A percentile compares a stretch with the other conserved stretches of the same genome.
These are phyloP conservation scores for Denticeps clupeoides DNA, from an alignment of 2,797 vertebrate genomes.

Conservation along the genomic window DNA sequence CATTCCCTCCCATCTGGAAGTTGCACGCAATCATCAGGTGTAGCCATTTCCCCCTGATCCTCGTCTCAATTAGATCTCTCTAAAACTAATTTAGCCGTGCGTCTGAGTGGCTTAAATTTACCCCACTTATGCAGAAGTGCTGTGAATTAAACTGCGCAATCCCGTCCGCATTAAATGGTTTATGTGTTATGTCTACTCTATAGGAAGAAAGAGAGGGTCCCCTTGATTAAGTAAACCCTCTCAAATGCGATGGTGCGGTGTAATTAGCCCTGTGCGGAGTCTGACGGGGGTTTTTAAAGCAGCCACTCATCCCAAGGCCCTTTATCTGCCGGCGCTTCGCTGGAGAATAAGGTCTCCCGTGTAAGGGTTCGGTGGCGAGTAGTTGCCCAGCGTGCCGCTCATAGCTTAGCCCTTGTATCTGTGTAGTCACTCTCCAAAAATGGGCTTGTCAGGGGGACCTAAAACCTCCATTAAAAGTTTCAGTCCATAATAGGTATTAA, in stretches of 20 bases:
- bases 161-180: conserved; percentile 67
- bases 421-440: conserved; percentile 63
- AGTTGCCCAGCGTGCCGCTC: conserved; percentile 55
- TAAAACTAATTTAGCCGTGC: conserved; percentile 54
- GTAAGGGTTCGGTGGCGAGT: conserved; percentile 59
- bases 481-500: conserved; percentile 75
- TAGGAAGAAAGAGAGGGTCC: conserved; percentile 55
- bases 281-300: conserved; percentile 64
- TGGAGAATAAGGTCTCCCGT: conserved; percentile 66
- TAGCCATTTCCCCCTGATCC: conserved; percentile 54
- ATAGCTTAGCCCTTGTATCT: conserved; percentile 68
- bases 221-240: conserved; percentile 74
- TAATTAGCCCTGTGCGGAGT: conserved; percentile 67
- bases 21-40: conserved; percentile 64
- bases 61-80: conserved; percentile 64
- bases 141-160: conserved; percentile 60
- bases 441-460: conserved; percentile 70
- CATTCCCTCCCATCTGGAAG: conserved; percentile 38
- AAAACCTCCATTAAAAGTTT: conserved; percentile 78
- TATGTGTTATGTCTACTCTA: conserved; percentile 69
- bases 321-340: conserved; percentile 64
- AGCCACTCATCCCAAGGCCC: conserved; percentile 67
- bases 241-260: conserved; percentile 64
- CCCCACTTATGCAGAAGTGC: conserved; percentile 57
- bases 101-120: conserved; percentile 66